Evolutionary conservation across 2,797 vertebrate genomes (phyloP).

Genomic region (Paramormyrops hopkinsi): DNA sequence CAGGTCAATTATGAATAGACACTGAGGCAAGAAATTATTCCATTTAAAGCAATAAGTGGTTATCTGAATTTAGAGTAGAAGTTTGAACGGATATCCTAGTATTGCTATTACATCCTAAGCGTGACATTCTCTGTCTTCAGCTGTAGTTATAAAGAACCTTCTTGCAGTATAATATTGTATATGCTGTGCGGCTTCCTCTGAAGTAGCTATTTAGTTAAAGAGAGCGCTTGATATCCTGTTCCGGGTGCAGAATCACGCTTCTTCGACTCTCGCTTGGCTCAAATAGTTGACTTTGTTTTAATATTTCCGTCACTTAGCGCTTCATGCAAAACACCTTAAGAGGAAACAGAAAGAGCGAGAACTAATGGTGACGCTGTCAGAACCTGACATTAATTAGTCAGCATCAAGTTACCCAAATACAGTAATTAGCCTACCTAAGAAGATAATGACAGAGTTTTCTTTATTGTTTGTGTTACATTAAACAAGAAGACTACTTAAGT

Average conservation of each 20-base stretch:
- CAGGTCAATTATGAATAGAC: neutral
- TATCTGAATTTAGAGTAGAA: neutral
- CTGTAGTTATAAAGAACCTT: neutral
- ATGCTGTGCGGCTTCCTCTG: neutral
- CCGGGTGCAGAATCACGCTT: neutral
- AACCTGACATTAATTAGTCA: neutral
- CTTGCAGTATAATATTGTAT: neutral
- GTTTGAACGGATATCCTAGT: neutral
- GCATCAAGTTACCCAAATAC: neutral
- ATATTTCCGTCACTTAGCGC: neutral
- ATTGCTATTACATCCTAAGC: neutral
- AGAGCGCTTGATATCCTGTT: neutral
- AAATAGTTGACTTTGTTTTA: neutral
- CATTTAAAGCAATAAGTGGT: neutral
- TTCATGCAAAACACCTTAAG: neutral
- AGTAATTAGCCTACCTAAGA: conserved; percentile 4
- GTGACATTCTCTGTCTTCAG: neutral
- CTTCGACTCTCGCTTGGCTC: neutral
- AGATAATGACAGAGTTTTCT: neutral
- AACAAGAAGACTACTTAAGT: neutral
- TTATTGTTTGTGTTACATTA: conserved; percentile 7
- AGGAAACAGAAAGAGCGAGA: neutral
- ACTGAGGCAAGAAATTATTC: neutral
- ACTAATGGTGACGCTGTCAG: neutral
- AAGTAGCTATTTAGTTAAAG: neutral